Base-by-base conservation (phyloP, 2,888 invertebrate genomes). In the Hemicrepidius hirtus region DNA sequence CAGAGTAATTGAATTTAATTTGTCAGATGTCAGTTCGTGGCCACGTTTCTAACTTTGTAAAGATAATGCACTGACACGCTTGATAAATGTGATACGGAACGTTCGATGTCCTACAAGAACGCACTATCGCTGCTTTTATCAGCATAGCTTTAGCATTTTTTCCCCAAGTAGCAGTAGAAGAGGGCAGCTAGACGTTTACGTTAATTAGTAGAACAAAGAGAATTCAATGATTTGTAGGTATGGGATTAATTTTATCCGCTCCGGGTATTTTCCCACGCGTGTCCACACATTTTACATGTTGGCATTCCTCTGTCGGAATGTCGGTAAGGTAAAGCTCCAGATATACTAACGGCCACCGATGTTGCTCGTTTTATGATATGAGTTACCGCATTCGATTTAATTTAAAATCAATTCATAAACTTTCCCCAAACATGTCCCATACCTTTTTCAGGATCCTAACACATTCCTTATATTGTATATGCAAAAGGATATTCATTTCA, bases 271-370 rank as follows among this genome's bases (percentile, higher is more conserved):
- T 83, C 82, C 82, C 83, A 83, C 83, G 82, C 79, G 80, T 79
- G 81, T 81, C 81, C 79, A 81, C 81, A 82, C 79, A 81, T 81
- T 81, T 82, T 79, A 82, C 81, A 80, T 78, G 81, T 80, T 81
- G 80, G 80, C 80, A 82, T 83, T 82, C 82, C 77, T 80, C 63
- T 78, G 77, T 78, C 77, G 83, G 83, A 82, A 83, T 83, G 82
- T 78, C 60, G 68, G 66, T 68, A 67, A 49, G 75, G 78, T 76
- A 76, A 77, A 76, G 77, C 74, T 77, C 79, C 68, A 78, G 78
- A 79, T 79, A 72, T 20, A 40, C 66, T 55, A 37, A 68, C 28
- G 59, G 68, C 70, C 68, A 70, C 49, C 65, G 71, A 62, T 70
- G 74, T 67, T 65, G 62, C 28, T 67, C 72, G 64, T 53, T 70